A percentile compares a stretch with the other conserved stretches of the same genome.
Evolutionary conservation across 2,113 vertebrate species (phyloP).

Genomic region (Urocynchramus pylzowi): DNA sequence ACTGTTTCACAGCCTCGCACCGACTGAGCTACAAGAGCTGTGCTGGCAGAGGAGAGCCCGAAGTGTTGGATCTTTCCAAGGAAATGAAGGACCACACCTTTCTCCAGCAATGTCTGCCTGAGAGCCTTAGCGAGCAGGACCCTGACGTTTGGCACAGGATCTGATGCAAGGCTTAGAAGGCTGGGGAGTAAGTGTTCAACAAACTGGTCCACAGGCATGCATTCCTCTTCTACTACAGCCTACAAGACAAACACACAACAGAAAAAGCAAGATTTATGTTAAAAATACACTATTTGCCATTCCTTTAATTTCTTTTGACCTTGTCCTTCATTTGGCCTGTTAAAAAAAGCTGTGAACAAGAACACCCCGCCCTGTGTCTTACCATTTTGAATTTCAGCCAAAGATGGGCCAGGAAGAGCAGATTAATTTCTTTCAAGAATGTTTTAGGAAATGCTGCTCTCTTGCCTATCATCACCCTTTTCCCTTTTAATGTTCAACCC

Average conservation of each 20-base stretch:
- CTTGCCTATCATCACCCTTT: not conserved
- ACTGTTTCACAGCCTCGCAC: too few species aligned
- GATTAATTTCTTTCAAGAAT: not conserved
- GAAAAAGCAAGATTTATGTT: not conserved
- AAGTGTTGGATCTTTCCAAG: not conserved
- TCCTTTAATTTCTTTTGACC: not conserved
- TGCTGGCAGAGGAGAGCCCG: not conserved
- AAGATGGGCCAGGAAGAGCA: not conserved
- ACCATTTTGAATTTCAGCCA: not conserved
- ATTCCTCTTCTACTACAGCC: constrained; percentile 83
- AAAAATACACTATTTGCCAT: not conserved
- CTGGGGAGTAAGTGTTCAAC: constrained; percentile 83
- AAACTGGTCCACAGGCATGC: constrained; percentile 85
- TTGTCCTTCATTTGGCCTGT: not conserved
- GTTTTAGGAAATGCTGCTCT: not conserved
- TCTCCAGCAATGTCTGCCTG: constrained; percentile 83
- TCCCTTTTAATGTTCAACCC: not conserved
- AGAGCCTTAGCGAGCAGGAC: constrained; percentile 87
- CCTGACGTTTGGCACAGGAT: constrained; percentile 85
- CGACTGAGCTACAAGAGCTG: not conserved
- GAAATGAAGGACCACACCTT: constrained; percentile 66
- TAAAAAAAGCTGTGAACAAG: not conserved
- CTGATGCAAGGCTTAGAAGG: constrained; percentile 83
- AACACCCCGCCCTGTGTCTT: not conserved
- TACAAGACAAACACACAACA: constrained; percentile 1